Percentiles rank a stretch among this genome's conserved stretches.
These are phyloP conservation scores for Pachypanchax playfairii DNA, from an alignment of 2,113 vertebrate genomes.

Conservation along the genomic window DNA sequence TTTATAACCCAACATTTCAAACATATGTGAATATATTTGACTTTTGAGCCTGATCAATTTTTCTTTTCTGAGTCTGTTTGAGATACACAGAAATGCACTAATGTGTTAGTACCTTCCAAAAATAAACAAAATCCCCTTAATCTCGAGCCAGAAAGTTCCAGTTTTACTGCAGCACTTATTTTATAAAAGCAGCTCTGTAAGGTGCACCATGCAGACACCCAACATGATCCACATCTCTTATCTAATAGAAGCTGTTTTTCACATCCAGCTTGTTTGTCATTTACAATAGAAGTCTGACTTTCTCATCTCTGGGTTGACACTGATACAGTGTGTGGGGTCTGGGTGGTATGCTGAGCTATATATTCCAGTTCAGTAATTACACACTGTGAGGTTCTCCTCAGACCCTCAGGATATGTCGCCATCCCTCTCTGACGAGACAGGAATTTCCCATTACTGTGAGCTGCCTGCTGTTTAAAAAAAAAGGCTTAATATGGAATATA, in stretches of 20 bases:
- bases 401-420: conserved; percentile 45
- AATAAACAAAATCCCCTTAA: no score
- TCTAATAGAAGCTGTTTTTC: conserved; percentile 10
- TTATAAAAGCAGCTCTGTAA: not conserved
- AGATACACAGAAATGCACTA: no score
- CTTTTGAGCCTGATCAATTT: no score
- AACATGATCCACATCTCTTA: conserved; percentile 15
- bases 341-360: conserved; percentile 29
- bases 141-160: no score
- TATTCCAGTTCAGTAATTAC: conserved; percentile 64
- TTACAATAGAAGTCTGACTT: conserved; percentile 20
- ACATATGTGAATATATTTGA: no score
- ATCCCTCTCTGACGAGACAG: conserved; percentile 44
- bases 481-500: conserved; percentile 42
- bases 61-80: no score
- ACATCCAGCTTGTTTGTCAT: conserved; percentile 48
- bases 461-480: conserved; percentile 45
- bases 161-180: no score
- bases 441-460: conserved; percentile 61
- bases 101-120: no score
- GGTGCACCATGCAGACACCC: not conserved
- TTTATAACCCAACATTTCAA: no score
- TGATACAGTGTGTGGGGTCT: conserved; percentile 59
- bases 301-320: conserved; percentile 29
- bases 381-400: conserved; percentile 31